phyloP scores from a whole-genome alignment of 2,888 invertebrate species.

The Clostera curtula region DNA sequence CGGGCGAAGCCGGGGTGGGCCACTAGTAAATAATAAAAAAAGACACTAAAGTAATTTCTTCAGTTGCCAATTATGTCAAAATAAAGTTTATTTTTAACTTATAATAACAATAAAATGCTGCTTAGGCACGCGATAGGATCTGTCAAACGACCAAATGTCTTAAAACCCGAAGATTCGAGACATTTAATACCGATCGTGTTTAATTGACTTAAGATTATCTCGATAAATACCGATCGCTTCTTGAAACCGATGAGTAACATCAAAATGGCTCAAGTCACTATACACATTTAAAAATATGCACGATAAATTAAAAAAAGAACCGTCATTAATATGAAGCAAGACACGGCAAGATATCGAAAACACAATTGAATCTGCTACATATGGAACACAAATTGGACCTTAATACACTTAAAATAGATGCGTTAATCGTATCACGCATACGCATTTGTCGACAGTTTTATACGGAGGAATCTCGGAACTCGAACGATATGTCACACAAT shows the following conservation, averaged over 20 bases:
- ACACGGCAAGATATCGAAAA: slow-evolving; percentile 42
- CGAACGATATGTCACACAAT: slow-evolving; percentile 64
- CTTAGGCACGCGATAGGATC: slow-evolving; percentile 10
- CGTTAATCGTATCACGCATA: slow-evolving; percentile 18
- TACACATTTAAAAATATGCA: slow-evolving; percentile 42
- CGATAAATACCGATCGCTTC: slow-evolving; percentile 28
- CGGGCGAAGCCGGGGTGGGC: no score
- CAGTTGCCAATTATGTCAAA: no score
- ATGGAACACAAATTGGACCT: slow-evolving; percentile 27
- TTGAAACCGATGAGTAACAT: slow-evolving; percentile 36
- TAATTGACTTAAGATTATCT: slow-evolving; percentile 34
- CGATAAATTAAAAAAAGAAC: slow-evolving; percentile 58
- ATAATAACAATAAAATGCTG: neutral
- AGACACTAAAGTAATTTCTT: no score
- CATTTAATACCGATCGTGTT: slow-evolving; percentile 17
- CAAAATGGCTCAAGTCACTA: slow-evolving; percentile 27
- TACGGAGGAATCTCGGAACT: slow-evolving; percentile 53
- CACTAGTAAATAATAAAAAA: no score
- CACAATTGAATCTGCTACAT: slow-evolving; percentile 22
- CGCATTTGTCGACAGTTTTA: slow-evolving; percentile 29
- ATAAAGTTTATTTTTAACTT: neutral
- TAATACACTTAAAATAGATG: slow-evolving; percentile 29
- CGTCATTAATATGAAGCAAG: slow-evolving; percentile 59
- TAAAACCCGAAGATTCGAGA: slow-evolving; percentile 16
- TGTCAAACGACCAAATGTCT: slow-evolving; percentile 9